phyloP scores from a whole-genome alignment of 2,888 invertebrate genomes.

The Xylota sylvarum region DNA sequence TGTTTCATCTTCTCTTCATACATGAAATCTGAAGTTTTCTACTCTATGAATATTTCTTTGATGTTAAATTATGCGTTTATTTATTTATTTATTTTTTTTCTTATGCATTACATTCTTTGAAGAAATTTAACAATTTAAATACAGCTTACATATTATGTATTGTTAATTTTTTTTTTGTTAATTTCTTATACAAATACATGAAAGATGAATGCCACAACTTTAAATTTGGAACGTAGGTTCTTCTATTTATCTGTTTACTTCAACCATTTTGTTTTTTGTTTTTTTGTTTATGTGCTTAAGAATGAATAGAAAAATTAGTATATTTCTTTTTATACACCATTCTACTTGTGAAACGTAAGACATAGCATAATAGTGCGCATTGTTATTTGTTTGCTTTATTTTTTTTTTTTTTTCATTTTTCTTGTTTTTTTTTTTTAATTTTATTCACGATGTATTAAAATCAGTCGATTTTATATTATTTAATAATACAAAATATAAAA shows the following conservation, averaged over 20 bases:
- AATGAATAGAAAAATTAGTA: conserved; percentile 44
- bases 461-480: conserved; percentile 77
- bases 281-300: conserved; percentile 21
- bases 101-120: conserved; percentile 11
- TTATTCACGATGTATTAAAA: conserved; percentile 69
- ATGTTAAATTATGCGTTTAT: conserved; percentile 6
- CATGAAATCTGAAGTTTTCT: conserved; percentile 6
- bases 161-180: neutral
- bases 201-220: conserved; percentile 40
- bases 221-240: conserved; percentile 32
- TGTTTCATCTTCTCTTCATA: conserved; percentile 1
- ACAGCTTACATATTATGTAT: conserved; percentile 19
- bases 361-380: conserved; percentile 51
- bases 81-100: conserved; percentile 10
- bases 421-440: conserved; percentile 27
- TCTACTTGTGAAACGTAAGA: conserved; percentile 46
- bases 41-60: conserved; percentile 3
- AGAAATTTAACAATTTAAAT: conserved; percentile 41
- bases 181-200: conserved; percentile 24
- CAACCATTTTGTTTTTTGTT: conserved; percentile 9
- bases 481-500: conserved; percentile 76
- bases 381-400: conserved; percentile 23
- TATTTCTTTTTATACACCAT: conserved; percentile 31
- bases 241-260: conserved; percentile 7
- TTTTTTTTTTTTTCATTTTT: conserved; percentile 35